Conservation (phyloP, 2,888 invertebrate species). For the Patella caerulea region DNA sequence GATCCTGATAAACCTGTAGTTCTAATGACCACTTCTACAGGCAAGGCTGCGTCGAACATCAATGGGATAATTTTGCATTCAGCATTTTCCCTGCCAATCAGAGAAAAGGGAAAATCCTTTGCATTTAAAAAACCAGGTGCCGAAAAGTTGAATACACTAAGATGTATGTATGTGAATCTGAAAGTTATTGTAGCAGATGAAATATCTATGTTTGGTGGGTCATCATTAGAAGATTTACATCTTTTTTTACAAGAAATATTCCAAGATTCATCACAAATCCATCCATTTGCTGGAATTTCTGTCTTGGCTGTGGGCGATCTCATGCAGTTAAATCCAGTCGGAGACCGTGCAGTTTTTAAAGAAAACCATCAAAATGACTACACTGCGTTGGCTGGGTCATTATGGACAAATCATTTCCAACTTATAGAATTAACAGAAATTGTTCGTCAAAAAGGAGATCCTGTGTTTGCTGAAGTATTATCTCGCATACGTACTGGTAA, state of each 20-base stretch:
- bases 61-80: conserved; percentile 28
- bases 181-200: conserved; percentile 20
- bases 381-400: too few relatives aligned
- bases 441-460: too few relatives aligned
- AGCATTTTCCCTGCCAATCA: conserved; percentile 24
- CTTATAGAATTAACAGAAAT: too few relatives aligned
- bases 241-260: conserved; percentile 19
- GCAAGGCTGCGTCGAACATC: conserved; percentile 30
- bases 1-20: conserved; percentile 31
- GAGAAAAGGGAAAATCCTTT: conserved; percentile 12
- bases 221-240: conserved; percentile 11
- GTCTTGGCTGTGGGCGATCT: too few relatives aligned
- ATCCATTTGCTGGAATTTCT: too few relatives aligned
- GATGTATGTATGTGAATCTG: conserved; percentile 15
- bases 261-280: neutral
- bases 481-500: too few relatives aligned
- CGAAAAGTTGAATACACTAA: conserved; percentile 19
- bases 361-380: too few relatives aligned
- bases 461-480: too few relatives aligned
- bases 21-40: conserved; percentile 30
- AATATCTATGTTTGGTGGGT: too few relatives aligned
- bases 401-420: too few relatives aligned
- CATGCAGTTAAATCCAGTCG: too few relatives aligned
- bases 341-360: too few relatives aligned
- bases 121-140: conserved; percentile 17